These are phyloP conservation scores for Mythimna ferrago DNA, from an alignment of 2,888 invertebrate species.

Conservation along the genomic window DNA sequence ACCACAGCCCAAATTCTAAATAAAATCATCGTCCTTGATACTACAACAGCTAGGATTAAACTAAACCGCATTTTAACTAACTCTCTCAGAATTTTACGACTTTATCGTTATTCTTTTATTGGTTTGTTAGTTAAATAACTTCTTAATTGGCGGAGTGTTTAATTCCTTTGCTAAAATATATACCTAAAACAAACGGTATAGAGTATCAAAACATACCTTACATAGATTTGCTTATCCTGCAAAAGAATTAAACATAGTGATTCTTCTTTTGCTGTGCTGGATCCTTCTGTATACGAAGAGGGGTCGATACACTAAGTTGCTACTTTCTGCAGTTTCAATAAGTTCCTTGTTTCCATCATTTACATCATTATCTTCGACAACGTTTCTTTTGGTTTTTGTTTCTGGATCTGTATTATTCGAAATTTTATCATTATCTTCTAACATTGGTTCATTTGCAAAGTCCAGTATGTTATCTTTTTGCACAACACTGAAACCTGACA, in stretches of 20 bases:
- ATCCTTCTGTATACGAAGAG: constrained; percentile 83
- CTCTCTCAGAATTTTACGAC: not conserved
- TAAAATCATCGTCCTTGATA: constrained; percentile 44
- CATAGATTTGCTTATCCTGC: constrained; percentile 74
- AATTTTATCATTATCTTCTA: constrained; percentile 24
- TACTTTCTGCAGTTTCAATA: constrained; percentile 77
- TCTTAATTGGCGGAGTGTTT: constrained; percentile 27
- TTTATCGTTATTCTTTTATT: constrained; percentile 41
- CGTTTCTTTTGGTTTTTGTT: constrained; percentile 24
- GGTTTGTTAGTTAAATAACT: constrained; percentile 41
- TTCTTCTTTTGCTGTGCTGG: constrained; percentile 83
- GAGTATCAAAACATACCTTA: not conserved
- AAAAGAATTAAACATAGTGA: constrained; percentile 85
- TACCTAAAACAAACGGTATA: not conserved
- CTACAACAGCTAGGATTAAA: constrained; percentile 29
- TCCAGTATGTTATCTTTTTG: constrained; percentile 10
- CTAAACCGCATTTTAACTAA: constrained; percentile 26
- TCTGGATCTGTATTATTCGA: constrained; percentile 21
- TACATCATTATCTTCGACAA: constrained; percentile 3
- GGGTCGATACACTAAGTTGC: constrained; percentile 81
- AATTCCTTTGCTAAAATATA: constrained; percentile 31
- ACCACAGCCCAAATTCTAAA: constrained; percentile 49
- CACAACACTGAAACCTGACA: constrained; percentile 29
- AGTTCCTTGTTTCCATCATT: constrained; percentile 59
- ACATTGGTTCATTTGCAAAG: constrained; percentile 16